Percentiles rank a stretch among this genome's conserved stretches.
Evolutionary conservation across 2,113 vertebrate genomes (phyloP).

Genomic region (Syngnathus typhle): DNA sequence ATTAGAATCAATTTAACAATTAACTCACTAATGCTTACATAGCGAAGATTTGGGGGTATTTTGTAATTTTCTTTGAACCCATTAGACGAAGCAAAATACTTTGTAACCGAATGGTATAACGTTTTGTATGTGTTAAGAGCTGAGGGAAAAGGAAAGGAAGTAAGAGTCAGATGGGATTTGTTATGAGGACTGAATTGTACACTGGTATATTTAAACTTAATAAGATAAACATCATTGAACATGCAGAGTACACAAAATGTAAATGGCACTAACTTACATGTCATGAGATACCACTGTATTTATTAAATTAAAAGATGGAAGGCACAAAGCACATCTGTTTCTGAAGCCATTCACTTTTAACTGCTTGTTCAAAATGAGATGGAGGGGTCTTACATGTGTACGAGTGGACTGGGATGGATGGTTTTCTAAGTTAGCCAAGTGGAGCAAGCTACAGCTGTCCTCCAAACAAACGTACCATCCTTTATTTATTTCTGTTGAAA

Average conservation of each 20-base stretch:
- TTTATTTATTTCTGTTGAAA: constrained; percentile 99
- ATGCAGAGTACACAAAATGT: constrained; percentile 30
- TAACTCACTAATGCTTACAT: constrained; percentile 34
- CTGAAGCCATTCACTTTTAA: constrained; percentile 92
- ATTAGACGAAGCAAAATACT: background rate
- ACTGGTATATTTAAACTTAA: background rate
- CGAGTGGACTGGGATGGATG: constrained; percentile 78
- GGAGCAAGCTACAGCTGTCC: constrained; percentile 94
- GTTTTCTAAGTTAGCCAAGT: constrained; percentile 89
- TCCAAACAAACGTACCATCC: constrained; percentile 97
- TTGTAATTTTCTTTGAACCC: constrained; percentile 43
- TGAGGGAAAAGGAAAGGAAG: too few relatives aligned
- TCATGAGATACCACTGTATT: background rate
- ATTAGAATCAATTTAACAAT: constrained; percentile 62
- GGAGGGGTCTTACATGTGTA: constrained; percentile 84
- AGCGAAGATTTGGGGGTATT: constrained; percentile 30
- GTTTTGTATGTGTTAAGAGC: background rate
- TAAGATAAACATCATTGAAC: background rate
- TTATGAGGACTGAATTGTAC: background rate
- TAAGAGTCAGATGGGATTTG: too few relatives aligned
- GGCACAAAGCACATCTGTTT: constrained; percentile 12
- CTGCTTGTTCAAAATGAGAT: constrained; percentile 99
- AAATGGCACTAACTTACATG: constrained; percentile 12
- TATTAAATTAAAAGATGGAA: constrained; percentile 14
- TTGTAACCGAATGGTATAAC: background rate